phyloP scores from a whole-genome alignment of 1,140 invertebrate species.

The Camponotus pennsylvanicus region DNA sequence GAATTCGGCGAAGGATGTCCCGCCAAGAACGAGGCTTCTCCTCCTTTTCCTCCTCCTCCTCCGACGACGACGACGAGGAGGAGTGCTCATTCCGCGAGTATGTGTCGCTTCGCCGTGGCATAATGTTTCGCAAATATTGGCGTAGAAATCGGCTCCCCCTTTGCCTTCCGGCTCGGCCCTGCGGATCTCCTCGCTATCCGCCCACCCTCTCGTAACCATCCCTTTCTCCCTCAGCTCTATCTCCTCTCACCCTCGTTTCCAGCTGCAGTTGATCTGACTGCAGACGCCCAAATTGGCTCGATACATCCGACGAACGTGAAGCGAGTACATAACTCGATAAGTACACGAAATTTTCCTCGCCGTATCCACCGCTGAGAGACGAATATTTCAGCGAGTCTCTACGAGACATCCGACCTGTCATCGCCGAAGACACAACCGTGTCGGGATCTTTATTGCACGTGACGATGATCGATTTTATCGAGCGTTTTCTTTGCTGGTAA shows the following conservation, averaged over 20 bases:
- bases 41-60: too few relatives aligned
- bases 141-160: slow-evolving; percentile 76
- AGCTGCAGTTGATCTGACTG: slow-evolving; percentile 68
- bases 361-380: slow-evolving; percentile 58
- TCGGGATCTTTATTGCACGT: slow-evolving; percentile 23
- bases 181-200: slow-evolving; percentile 20
- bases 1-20: slow-evolving; percentile 28
- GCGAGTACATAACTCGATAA: slow-evolving; percentile 77
- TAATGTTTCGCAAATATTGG: slow-evolving; percentile 79
- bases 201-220: not conserved
- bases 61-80: slow-evolving; percentile 10
- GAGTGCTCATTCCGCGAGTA: slow-evolving; percentile 51
- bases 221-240: not conserved
- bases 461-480: not conserved
- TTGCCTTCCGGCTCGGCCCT: slow-evolving; percentile 39
- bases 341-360: slow-evolving; percentile 76
- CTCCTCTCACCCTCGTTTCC: not conserved
- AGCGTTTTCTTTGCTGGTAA: not conserved
- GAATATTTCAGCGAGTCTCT: slow-evolving; percentile 51
- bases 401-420: slow-evolving; percentile 30
- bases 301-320: slow-evolving; percentile 75
- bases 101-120: slow-evolving; percentile 60
- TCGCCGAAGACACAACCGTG: not conserved
- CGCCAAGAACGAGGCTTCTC: not conserved
- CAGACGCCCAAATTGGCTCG: slow-evolving; percentile 75